Base-by-base conservation (phyloP, 1,140 invertebrate species). In the Cotesia glomerata region DNA sequence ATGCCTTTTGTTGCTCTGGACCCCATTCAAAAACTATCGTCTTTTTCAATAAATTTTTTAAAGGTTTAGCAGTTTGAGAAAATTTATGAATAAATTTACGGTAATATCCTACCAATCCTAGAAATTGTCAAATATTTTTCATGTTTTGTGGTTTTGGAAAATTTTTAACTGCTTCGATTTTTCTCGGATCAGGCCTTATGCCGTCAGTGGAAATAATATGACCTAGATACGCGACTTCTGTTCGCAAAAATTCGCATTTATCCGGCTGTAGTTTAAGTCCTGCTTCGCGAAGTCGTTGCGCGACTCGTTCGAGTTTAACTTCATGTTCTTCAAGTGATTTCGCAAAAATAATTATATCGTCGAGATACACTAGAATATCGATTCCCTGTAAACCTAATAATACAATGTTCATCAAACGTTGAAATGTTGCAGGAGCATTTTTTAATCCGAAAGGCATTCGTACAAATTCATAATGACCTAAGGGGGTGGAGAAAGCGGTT, bases 381-480 rank as follows among this genome's bases (percentile, higher is more conserved):
- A 32, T 54, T 52, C 32, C 26, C 32, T 67, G 49, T 54, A 54
- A 49, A 9, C 49, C 45, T 14, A 18, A 52, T 13, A 67, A 32
- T 26, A 54, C 65, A 1, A 49, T 54, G 34, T 67, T 34, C 65
- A 54, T 67, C n/a, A 52, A 9, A 3, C 65, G 51, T 11, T 54
- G 65, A 16, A 54, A 67, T 1, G 34, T 67, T 4, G 65, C 39
- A 26, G 65, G 65, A 5, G 65, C 65, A 18, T 67, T 67, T 9
- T 67, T 67, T 32, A 52, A 54, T 2, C 49, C 39, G 14, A 65
- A 65, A 14, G 63, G 63, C 63, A 65, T 65, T 16, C 63, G 63
- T 1, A n/a, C 4, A 49, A 14, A 65, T 16, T 65, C 35, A 11
- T 26, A 67, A 54, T 32, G 35, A 26, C 45, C 16, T 26, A n/a